Evolutionary conservation across 1,140 invertebrate species (phyloP).

Genomic region (Neodiprion pinetum): DNA sequence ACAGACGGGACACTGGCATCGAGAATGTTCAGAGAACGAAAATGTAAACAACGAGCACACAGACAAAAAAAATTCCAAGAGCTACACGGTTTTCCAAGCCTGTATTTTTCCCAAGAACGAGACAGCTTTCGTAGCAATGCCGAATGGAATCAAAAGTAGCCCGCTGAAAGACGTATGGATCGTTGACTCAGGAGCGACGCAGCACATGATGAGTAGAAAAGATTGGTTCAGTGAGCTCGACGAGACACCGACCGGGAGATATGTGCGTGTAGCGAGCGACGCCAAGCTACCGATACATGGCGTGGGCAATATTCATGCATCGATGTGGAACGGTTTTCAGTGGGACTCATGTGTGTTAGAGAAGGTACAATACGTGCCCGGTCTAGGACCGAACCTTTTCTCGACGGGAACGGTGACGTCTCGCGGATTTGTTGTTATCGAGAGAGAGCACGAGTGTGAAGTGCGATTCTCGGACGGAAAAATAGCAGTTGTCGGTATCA

Average conservation of each 20-base stretch:
- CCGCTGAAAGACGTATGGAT: neutral
- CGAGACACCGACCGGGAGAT: neutral
- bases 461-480: constrained; percentile 23
- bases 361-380: constrained; percentile 27
- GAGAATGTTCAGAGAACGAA: neutral
- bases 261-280: constrained; percentile 24
- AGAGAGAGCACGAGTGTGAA: constrained; percentile 19
- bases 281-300: constrained; percentile 14
- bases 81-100: neutral
- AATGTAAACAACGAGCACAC: neutral
- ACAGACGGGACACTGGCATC: constrained; percentile 3
- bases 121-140: constrained; percentile 10
- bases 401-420: constrained; percentile 28
- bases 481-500: constrained; percentile 25
- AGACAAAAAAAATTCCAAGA: too few relatives aligned
- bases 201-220: constrained; percentile 15
- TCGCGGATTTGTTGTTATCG: constrained; percentile 26
- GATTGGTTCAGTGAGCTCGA: constrained; percentile 16
- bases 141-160: neutral
- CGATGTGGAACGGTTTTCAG: constrained; percentile 6
- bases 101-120: constrained; percentile 17
- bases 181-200: constrained; percentile 14
- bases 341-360: constrained; percentile 13
- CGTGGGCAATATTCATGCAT: constrained; percentile 18
- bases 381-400: constrained; percentile 27